Percentiles rank a stretch among this genome's conserved stretches.
phyloP scores from a whole-genome alignment of 23 tunicate species.

The Halocynthia aurantium region DNA sequence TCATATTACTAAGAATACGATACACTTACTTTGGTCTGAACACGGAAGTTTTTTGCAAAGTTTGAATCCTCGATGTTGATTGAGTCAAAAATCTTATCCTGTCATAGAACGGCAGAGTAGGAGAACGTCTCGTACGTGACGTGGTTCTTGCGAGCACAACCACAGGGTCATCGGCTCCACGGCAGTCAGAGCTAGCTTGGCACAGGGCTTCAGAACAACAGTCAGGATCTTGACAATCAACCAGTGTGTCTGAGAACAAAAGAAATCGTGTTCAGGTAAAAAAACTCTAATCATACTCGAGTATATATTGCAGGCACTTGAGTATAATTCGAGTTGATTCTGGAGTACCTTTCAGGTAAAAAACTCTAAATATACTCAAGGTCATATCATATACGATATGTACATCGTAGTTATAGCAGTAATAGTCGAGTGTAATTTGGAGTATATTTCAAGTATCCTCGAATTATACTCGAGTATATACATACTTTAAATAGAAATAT shows the following conservation, averaged over 20 bases:
- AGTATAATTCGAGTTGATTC: neutral
- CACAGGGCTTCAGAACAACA: constrained; percentile 67
- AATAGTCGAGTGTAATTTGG: neutral
- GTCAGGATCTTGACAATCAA: constrained; percentile 92
- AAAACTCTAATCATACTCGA: neutral
- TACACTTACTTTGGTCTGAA: constrained; percentile 16
- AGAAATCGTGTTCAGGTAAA: neutral
- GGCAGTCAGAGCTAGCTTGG: constrained; percentile 46
- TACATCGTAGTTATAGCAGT: no score
- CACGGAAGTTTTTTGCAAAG: neutral
- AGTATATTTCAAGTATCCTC: neutral
- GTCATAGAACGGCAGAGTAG: constrained; percentile 67
- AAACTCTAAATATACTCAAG: neutral
- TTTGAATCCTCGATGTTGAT: neutral
- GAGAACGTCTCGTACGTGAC: constrained; percentile 19
- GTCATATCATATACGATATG: no score
- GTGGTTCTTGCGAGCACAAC: constrained; percentile 27
- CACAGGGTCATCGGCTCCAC: constrained; percentile 61
- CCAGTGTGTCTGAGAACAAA: constrained; percentile 50
- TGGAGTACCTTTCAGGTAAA: neutral
- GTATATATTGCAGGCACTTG: neutral
- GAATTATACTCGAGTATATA: neutral
- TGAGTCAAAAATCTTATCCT: constrained; percentile 42
- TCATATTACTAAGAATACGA: neutral
- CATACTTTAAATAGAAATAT: neutral